A percentile compares a stretch with the other conserved stretches of the same genome.
phyloP scores from a whole-genome alignment of 2,797 vertebrate species.

The Vespertilio murinus region DNA sequence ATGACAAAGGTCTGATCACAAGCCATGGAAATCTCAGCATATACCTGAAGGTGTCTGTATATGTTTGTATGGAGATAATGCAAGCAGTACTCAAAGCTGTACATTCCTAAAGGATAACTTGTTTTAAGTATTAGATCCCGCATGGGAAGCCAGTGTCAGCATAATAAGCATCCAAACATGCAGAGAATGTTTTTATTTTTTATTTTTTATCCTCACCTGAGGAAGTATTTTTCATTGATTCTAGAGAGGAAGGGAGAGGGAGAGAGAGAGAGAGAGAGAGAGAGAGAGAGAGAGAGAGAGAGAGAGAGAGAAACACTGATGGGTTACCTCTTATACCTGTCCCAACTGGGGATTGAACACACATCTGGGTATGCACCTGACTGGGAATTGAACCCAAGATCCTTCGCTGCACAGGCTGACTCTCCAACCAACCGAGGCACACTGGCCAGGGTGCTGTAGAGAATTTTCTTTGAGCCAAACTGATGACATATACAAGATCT shows the following conservation, averaged over 20 bases:
- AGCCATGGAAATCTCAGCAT: background rate
- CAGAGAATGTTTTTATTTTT: no score
- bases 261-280: no score
- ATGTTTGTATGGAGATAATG: background rate
- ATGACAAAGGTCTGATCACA: background rate
- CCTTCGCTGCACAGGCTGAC: no score
- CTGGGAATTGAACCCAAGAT: no score
- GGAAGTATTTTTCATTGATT: no score
- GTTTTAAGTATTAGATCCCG: background rate
- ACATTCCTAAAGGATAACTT: background rate
- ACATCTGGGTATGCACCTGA: no score
- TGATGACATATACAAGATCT: background rate
- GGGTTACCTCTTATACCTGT: fast-evolving
- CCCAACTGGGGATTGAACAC: no score
- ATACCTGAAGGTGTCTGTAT: background rate
- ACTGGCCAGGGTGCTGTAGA: background rate
- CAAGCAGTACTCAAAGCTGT: background rate
- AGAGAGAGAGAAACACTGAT: no score
- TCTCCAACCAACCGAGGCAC: no score
- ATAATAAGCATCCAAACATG: background rate
- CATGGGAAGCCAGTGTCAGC: background rate
- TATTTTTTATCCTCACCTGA: no score
- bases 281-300: no score
- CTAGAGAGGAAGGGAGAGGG: no score
- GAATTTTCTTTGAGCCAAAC: background rate